Evolutionary conservation across 2,113 vertebrate genomes (phyloP).

Genomic region (Chamaetylas fuelleborni): DNA sequence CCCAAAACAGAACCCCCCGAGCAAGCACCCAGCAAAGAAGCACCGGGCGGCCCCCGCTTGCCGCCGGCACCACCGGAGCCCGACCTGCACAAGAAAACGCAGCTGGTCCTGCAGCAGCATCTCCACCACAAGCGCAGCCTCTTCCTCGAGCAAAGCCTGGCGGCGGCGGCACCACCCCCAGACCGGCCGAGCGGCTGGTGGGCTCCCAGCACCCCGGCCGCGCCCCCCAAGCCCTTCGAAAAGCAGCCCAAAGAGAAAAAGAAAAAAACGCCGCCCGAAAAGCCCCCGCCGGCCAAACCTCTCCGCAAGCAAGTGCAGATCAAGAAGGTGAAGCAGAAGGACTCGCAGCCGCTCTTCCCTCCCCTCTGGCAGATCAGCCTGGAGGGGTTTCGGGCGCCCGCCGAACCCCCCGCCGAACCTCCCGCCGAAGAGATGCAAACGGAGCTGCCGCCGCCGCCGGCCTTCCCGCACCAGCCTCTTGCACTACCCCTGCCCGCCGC

Average conservation of each 20-base stretch:
- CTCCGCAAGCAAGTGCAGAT: slow-evolving; percentile 86
- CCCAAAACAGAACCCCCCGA: slow-evolving; percentile 61
- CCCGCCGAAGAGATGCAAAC: slow-evolving; percentile 40
- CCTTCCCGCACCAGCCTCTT: slow-evolving; percentile 1
- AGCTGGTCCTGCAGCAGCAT: slow-evolving; percentile 93
- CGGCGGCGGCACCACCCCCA: not conserved
- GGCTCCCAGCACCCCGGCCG: slow-evolving; percentile 49
- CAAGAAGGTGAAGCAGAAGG: slow-evolving; percentile 89
- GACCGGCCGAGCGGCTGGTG: slow-evolving; percentile 87
- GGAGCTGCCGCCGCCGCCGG: slow-evolving; percentile 1
- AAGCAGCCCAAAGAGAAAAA: slow-evolving; percentile 90
- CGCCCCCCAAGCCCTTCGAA: slow-evolving; percentile 63
- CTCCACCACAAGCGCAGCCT: slow-evolving; percentile 94
- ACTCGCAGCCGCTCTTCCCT: slow-evolving; percentile 85
- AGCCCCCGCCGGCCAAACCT: slow-evolving; percentile 76
- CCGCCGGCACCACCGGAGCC: not conserved
- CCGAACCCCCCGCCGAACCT: slow-evolving; percentile 32
- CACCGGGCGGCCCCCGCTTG: not conserved
- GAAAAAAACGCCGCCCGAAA: slow-evolving; percentile 80
- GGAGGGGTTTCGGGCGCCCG: slow-evolving; percentile 72
- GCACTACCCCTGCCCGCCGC: slow-evolving; percentile 8
- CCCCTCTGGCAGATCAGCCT: slow-evolving; percentile 85
- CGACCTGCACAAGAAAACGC: slow-evolving; percentile 82
- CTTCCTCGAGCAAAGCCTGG: slow-evolving; percentile 77
- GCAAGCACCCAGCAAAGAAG: slow-evolving; percentile 60